These are phyloP conservation scores for Drosophila lutescens DNA, from an alignment of 2,888 invertebrate genomes.

Conservation along the genomic window DNA sequence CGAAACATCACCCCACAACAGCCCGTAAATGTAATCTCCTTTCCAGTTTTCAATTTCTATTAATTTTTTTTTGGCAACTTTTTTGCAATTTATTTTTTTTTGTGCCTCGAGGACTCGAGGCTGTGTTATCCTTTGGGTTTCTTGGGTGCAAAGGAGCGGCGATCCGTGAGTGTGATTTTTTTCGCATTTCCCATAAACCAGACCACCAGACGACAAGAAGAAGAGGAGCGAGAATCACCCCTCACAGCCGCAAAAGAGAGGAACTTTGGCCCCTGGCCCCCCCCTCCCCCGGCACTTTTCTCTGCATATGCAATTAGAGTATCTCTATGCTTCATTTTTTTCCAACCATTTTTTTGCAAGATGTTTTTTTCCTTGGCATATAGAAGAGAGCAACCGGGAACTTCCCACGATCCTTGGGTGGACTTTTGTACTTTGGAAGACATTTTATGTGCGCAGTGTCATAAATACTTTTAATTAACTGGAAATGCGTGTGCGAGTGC, in stretches of 20 bases:
- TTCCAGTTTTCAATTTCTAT: conserved; percentile 38
- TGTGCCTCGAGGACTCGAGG: not conserved
- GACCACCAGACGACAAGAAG: conserved; percentile 19
- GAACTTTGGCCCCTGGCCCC: conserved; percentile 32
- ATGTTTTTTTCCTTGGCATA: conserved; percentile 1
- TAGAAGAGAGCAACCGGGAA: conserved; percentile 52
- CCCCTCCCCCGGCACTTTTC: conserved; percentile 4
- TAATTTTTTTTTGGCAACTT: conserved; percentile 20
- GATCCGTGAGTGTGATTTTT: conserved; percentile 40
- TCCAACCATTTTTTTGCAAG: conserved; percentile 23
- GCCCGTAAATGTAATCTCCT: conserved; percentile 33
- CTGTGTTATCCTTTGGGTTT: conserved; percentile 21
- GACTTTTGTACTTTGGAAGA: conserved; percentile 71
- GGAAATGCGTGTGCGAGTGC: conserved; percentile 46
- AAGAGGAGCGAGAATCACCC: conserved; percentile 22
- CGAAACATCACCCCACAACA: not conserved
- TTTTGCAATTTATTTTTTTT: conserved; percentile 9
- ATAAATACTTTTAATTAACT: conserved; percentile 54
- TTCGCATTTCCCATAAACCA: conserved; percentile 37
- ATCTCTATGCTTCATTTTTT: conserved; percentile 42
- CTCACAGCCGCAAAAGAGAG: conserved; percentile 26
- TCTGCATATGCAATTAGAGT: conserved; percentile 54
- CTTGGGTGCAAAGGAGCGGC: not conserved
- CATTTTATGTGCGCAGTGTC: conserved; percentile 49
- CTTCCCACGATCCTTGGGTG: conserved; percentile 82